Base-by-base conservation (phyloP, 1,140 invertebrate species). In the Pseudomyrmex pallidus region DNA sequence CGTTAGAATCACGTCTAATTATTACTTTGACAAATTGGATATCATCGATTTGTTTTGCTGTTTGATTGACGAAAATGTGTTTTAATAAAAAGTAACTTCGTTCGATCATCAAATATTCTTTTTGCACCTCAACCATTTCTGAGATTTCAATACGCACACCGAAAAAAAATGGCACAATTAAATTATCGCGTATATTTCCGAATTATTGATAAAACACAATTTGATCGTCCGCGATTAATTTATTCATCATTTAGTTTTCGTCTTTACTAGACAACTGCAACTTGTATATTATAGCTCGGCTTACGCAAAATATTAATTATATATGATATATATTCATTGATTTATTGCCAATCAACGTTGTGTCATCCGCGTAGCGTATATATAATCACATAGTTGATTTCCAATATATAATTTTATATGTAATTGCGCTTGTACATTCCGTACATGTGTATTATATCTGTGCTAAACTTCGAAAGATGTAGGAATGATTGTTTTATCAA, bases 251-350 rank as follows among this genome's bases (percentile, higher is more conserved):
- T 50, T 57, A 54, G 61, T 66, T 61, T 54, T 68, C 54, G 66
- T 68, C 78, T 77, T 83, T 83, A 50, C 17, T 72, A 54, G 67
- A 85, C 76, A 66, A 85, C 85, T 84, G 59, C 56, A 15, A n/a
- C 35, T 50, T 72, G 56, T 46, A 70, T 59, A 56, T 76, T 87
- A n/a, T 86, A 52, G 66, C 9, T 54, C 57, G 46, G 48, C 20
- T 52, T 46, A 68, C 56, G 44, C 78, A 48, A 83, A 76, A 80
- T 83, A 74, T 82, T 87, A 83, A 87, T 87, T 35, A 35, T 7
- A 35, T 86, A 86, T 72, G 12, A 50, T 61, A 54, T 86, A 86
- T 86, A 76, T 82, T 76, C 68, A 86, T 64, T 68, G 85, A 66
- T 74, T 86, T 62, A 57, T 83, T 67, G 78, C 61, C 83, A 74